phyloP scores from a whole-genome alignment of 2,113 vertebrate species.

The Silurus meridionalis region DNA sequence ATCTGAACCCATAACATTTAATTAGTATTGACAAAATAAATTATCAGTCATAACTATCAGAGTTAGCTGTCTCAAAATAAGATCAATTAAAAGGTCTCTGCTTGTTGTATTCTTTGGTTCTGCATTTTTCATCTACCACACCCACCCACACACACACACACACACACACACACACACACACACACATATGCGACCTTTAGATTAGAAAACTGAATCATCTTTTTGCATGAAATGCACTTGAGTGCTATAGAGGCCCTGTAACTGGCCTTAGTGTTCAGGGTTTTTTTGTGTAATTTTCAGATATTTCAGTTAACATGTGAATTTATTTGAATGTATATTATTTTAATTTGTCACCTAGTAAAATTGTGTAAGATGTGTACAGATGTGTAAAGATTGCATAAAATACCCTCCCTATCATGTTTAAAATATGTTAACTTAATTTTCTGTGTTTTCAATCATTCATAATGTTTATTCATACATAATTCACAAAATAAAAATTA shows the following conservation, averaged over 20 bases:
- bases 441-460: not conserved
- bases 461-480: not conserved
- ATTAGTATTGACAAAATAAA: not conserved
- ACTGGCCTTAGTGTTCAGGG: not conserved
- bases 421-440: conserved; percentile 36
- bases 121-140: not conserved
- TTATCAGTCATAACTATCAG: not conserved
- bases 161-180: not conserved
- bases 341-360: not conserved
- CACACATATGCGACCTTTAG: not conserved
- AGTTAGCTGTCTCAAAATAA: not conserved
- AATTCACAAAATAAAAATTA: conserved; percentile 38
- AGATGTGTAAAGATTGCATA: not conserved
- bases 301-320: not conserved
- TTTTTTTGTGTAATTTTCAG: not conserved
- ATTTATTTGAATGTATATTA: not conserved
- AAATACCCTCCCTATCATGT: not conserved
- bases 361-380: not conserved
- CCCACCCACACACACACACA: not conserved
- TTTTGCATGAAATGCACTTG: conserved; percentile 16
- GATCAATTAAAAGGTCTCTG: not conserved
- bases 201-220: conserved; percentile 6
- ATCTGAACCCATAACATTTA: not conserved
- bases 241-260: not conserved
- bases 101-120: not conserved